phyloP scores from a whole-genome alignment of 2,113 vertebrate species.

The Craseonycteris thonglongyai region DNA sequence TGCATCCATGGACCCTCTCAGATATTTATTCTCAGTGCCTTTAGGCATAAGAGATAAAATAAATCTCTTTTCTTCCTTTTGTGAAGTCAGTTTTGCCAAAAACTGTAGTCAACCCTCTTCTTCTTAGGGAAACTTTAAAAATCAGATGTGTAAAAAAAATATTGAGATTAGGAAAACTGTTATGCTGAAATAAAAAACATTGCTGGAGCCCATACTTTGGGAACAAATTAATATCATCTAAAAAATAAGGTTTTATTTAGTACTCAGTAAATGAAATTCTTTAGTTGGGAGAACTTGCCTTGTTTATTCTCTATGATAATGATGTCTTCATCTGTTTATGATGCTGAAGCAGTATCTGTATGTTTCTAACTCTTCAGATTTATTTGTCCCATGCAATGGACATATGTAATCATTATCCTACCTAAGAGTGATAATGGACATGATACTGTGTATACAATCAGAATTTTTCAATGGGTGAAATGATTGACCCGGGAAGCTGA shows the following conservation, averaged over 20 bases:
- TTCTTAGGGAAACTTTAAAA: neutral
- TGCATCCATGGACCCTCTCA: neutral
- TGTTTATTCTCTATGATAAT: neutral
- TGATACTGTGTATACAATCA: accelerated
- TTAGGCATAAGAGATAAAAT: neutral
- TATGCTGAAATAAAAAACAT: neutral
- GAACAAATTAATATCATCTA: neutral
- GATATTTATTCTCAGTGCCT: neutral
- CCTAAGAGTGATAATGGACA: neutral
- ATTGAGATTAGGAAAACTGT: neutral
- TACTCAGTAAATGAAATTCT: neutral
- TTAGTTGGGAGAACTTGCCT: neutral
- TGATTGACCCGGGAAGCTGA: too few species aligned
- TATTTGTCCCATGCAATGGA: neutral
- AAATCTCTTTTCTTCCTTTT: neutral
- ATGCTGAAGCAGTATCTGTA: neutral
- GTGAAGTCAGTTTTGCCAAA: neutral
- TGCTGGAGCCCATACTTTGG: neutral
- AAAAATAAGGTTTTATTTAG: neutral
- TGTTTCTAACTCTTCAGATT: neutral
- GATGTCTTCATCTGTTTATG: neutral
- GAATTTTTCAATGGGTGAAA: neutral
- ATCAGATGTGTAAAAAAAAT: neutral
- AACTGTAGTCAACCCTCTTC: neutral
- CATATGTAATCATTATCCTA: neutral